phyloP scores from a whole-genome alignment of 2,888 invertebrate species.

The Drosophila percnosoma region DNA sequence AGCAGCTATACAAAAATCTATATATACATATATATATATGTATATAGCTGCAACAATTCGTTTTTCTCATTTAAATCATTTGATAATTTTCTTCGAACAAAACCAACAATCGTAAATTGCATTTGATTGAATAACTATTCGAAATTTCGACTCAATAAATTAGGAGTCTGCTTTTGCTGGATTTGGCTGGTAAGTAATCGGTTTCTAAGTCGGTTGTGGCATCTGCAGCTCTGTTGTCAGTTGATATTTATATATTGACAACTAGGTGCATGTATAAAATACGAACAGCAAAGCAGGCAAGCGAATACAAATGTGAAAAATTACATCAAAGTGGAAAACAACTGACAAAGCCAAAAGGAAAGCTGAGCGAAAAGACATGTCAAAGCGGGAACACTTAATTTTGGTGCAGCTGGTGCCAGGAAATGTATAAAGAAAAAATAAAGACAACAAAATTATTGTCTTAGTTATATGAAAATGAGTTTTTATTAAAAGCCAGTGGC shows the following conservation, averaged over 20 bases:
- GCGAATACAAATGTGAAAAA: conserved; percentile 8
- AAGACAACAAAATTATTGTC: conserved; percentile 50
- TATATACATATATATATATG: not conserved
- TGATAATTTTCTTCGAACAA: not conserved
- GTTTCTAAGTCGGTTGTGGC: not conserved
- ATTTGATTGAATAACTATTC: not conserved
- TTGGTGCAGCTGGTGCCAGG: conserved; percentile 44
- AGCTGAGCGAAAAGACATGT: conserved; percentile 24
- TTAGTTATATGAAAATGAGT: conserved; percentile 71
- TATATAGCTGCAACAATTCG: not conserved
- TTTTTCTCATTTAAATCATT: not conserved
- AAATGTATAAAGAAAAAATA: conserved; percentile 6
- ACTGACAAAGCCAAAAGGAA: not conserved
- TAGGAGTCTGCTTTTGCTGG: not conserved
- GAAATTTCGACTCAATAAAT: not conserved
- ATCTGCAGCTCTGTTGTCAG: not conserved
- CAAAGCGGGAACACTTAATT: conserved; percentile 45
- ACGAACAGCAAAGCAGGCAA: not conserved
- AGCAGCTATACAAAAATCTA: too few species aligned
- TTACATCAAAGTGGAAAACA: not conserved
- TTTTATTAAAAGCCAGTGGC: conserved; percentile 56
- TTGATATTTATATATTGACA: not conserved
- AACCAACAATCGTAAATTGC: not conserved
- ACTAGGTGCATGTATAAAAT: not conserved
- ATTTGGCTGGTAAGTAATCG: not conserved